phyloP scores from a whole-genome alignment of 2,797 vertebrate genomes.

The Yasuhikotakia modesta region DNA sequence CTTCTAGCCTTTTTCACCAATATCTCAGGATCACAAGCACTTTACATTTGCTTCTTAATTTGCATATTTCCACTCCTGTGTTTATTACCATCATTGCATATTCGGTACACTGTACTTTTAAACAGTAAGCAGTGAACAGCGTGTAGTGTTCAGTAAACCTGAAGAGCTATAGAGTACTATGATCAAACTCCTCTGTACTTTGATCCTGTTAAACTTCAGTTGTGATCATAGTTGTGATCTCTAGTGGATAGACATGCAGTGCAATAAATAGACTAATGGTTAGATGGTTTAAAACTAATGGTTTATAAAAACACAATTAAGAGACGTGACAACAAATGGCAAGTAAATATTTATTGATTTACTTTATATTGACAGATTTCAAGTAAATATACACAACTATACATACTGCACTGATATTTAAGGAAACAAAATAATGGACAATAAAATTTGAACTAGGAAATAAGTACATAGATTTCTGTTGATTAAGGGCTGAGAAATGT shows the following conservation, averaged over 20 bases:
- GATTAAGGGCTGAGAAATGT: conserved; percentile 61
- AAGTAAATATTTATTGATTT: conserved; percentile 70
- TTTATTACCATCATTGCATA: not conserved
- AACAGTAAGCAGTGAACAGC: not conserved
- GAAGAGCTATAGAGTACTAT: too few species aligned
- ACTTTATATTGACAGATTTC: conserved; percentile 69
- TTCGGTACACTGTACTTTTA: not conserved
- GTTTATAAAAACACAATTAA: not conserved
- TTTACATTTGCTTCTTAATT: not conserved
- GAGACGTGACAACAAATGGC: conserved; percentile 9
- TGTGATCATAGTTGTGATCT: too few species aligned
- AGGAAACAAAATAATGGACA: conserved; percentile 61
- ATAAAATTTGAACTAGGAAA: conserved; percentile 64
- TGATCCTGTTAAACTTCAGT: too few species aligned
- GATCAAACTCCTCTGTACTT: too few species aligned
- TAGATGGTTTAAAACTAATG: too few species aligned
- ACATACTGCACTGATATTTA: conserved; percentile 71
- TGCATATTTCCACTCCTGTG: not conserved
- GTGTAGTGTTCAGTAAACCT: too few species aligned
- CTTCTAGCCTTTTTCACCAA: not conserved
- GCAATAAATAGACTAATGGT: not conserved
- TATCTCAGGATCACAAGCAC: not conserved
- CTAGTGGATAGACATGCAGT: not conserved
- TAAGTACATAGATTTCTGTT: conserved; percentile 64
- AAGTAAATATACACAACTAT: conserved; percentile 75